Evolutionary conservation across 2,113 vertebrate species (phyloP), one percentile per base, ranked within the genome.

Genomic region (Fulmarus glacialis): DNA sequence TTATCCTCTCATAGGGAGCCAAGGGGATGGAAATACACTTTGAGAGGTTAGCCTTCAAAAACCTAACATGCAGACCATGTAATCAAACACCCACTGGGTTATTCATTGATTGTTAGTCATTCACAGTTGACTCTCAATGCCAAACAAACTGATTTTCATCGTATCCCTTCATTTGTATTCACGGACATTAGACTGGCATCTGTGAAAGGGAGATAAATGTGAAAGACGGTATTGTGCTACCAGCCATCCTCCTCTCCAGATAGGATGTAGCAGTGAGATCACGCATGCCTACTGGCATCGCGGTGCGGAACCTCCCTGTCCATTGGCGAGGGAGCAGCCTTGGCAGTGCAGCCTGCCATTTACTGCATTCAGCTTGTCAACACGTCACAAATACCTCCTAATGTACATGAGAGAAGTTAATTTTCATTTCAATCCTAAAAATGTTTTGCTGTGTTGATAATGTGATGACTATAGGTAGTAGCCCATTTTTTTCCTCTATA

Each of bases 61-160:
- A 30, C 42, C 55, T 55, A 34, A 84, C 70, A 40, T 23, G 48
- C 73, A 68, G 58, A 56, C 93, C 64, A 12, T 82, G 74, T 82
- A 89, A 85, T 93, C 90, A 95, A 63, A 91, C 87, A 93, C 87
- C 91, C 73, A 47, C 78, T 80, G 89, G 26, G 70, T 72, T 93
- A 72, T 89, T 91, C 78, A 82, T n/a, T 89, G 80, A 24, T 12
- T 75, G 73, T 87, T 75, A 94, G 66, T 82, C 82, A 66, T 87
- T 93, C 84, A 87, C 73, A 64, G 91, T 26, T 82, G 84, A 72
- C 78, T 94, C 64, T 79, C 29, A 24, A 23, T 66, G 78, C 77
- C 78, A 94, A 81, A 89, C 83, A 78, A 94, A 93, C 52, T 89
- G 78, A 71, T 32, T 93, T 89, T 82, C 70, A 59, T 74, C 2